Percentiles rank a stretch among this genome's conserved stretches.
Conservation (phyloP, 2,888 invertebrate species). For the Torymus texanus region DNA sequence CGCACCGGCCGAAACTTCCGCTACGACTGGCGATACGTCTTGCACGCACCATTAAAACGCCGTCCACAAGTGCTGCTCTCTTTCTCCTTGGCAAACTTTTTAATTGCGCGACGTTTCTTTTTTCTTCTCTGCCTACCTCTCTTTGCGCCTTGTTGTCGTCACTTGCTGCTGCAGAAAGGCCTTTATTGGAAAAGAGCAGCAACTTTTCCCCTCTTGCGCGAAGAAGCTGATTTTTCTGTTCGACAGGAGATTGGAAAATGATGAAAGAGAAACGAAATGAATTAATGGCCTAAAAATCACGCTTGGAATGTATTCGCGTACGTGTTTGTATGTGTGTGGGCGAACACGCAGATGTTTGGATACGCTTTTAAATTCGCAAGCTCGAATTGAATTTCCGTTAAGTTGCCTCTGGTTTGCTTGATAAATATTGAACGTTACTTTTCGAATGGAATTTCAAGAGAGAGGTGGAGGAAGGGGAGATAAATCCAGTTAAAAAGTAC, state of each 20-base stretch:
- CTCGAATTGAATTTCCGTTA: neutral
- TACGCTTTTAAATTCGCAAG: neutral
- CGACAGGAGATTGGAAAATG: too few species aligned
- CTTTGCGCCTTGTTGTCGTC: neutral
- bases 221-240: too few species aligned
- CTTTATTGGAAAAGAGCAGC: neutral
- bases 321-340: too few species aligned
- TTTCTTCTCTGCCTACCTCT: neutral
- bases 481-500: too few species aligned
- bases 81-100: conserved; percentile 26
- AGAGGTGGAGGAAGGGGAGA: too few species aligned
- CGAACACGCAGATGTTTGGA: neutral
- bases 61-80: neutral
- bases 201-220: neutral
- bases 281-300: too few species aligned
- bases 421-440: neutral
- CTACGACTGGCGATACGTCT: neutral
- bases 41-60: conserved; percentile 10
- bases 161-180: neutral
- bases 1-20: neutral
- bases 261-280: too few species aligned
- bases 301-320: too few species aligned
- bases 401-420: neutral
- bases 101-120: conserved; percentile 25
- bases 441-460: neutral